phyloP scores from a whole-genome alignment of 2,113 vertebrate genomes.

The Marcusenius ussheri region DNA sequence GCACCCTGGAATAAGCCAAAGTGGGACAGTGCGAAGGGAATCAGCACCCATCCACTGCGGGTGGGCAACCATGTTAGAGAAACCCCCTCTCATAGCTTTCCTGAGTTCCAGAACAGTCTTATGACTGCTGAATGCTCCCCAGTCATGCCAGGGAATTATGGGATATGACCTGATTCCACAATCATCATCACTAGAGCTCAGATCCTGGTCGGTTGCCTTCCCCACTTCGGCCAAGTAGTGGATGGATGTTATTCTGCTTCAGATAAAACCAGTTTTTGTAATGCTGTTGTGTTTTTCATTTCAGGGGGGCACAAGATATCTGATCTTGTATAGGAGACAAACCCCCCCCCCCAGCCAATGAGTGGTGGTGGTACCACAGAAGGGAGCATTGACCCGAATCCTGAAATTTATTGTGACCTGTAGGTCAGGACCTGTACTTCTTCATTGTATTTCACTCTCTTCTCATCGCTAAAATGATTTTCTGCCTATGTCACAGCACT shows the following conservation, averaged over 20 bases:
- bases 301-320: not conserved
- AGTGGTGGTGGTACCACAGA: not conserved
- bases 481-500: not conserved
- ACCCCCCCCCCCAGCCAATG: not conserved
- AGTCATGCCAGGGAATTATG: not conserved
- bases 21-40: slow-evolving; percentile 10
- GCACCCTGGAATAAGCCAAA: slow-evolving; percentile 40
- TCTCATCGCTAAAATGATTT: not conserved
- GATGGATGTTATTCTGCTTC: not conserved
- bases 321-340: not conserved
- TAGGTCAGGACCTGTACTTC: not conserved
- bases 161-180: not conserved
- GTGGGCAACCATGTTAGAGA: not conserved
- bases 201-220: not conserved
- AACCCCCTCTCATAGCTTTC: not conserved
- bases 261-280: not conserved
- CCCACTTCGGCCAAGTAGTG: not conserved
- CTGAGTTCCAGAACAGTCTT: not conserved
- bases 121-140: not conserved
- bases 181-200: not conserved
- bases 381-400: not conserved
- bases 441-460: not conserved
- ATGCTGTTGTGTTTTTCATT: not conserved
- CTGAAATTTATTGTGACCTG: not conserved
- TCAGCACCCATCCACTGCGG: not conserved